Conservation (phyloP, 1,140 invertebrate species). For the Drosophila ogumai region DNA sequence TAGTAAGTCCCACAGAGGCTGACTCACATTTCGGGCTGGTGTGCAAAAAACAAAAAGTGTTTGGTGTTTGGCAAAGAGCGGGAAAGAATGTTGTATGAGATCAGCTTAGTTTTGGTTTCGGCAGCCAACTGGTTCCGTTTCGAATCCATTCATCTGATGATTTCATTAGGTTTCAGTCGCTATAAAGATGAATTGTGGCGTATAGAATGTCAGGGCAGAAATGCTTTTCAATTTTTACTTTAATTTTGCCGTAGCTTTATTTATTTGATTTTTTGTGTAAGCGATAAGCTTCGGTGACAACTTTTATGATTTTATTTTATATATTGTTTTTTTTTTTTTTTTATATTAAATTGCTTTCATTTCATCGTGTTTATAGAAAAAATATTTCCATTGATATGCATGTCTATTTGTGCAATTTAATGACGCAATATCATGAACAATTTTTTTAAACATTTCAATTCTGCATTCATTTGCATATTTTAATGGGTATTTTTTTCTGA, state of each 20-base stretch:
- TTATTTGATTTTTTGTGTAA: conserved; percentile 1
- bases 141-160: conserved; percentile 25
- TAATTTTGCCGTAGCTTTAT: not conserved
- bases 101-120: conserved; percentile 32
- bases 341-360: not conserved
- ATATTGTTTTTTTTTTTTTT: not conserved
- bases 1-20: conserved; percentile 31
- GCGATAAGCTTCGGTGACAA: conserved; percentile 1
- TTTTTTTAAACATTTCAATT: conserved; percentile 23
- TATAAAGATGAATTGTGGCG: conserved; percentile 2
- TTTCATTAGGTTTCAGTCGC: conserved; percentile 29
- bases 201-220: conserved; percentile 8
- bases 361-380: conserved; percentile 10
- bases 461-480: conserved; percentile 60
- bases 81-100: conserved; percentile 48
- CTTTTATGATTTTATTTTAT: not conserved
- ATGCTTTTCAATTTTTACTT: not conserved
- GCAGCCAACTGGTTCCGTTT: conserved; percentile 41
- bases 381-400: conserved; percentile 4
- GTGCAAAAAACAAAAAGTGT: conserved; percentile 17
- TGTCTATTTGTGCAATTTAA: conserved; percentile 29
- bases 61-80: conserved; percentile 22
- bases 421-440: conserved; percentile 28
- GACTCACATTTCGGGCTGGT: conserved; percentile 51
- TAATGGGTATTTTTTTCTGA: conserved; percentile 43